These are phyloP conservation scores for Neotoxoptera formosana DNA, from an alignment of 1,140 invertebrate species.

Conservation along the genomic window DNA sequence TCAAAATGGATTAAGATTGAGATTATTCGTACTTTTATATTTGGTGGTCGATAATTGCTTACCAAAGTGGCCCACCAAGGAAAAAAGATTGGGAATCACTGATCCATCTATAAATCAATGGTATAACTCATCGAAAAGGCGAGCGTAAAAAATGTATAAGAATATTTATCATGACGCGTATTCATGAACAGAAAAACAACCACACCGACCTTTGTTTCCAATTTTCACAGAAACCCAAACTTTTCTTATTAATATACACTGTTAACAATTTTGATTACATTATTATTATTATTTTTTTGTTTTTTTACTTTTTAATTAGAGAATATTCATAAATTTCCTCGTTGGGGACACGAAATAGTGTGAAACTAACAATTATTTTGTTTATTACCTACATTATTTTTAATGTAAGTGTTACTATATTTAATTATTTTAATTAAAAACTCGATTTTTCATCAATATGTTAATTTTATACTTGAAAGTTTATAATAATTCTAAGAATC, in stretches of 20 bases:
- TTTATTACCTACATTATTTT: not conserved
- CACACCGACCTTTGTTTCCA: not conserved
- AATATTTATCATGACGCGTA: not conserved
- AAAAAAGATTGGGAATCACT: too few species aligned
- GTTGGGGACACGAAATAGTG: not conserved
- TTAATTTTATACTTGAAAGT: conserved; percentile 20
- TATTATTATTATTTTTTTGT: not conserved
- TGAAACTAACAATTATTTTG: not conserved
- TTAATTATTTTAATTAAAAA: conserved; percentile 21
- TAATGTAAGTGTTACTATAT: not conserved
- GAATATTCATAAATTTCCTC: not conserved
- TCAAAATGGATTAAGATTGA: too few species aligned
- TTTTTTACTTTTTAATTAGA: not conserved
- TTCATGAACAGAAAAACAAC: not conserved
- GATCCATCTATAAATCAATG: too few species aligned
- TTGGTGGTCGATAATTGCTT: too few species aligned
- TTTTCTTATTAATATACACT: not conserved
- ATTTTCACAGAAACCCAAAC: not conserved
- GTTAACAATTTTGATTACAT: not conserved
- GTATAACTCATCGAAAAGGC: too few species aligned
- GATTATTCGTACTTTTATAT: too few species aligned
- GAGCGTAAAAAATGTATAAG: not conserved
- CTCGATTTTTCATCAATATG: not conserved
- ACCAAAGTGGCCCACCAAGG: too few species aligned
- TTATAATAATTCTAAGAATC: not conserved